These are phyloP conservation scores for Tetranychus truncatus DNA, from an alignment of 2,888 invertebrate species.

Conservation along the genomic window DNA sequence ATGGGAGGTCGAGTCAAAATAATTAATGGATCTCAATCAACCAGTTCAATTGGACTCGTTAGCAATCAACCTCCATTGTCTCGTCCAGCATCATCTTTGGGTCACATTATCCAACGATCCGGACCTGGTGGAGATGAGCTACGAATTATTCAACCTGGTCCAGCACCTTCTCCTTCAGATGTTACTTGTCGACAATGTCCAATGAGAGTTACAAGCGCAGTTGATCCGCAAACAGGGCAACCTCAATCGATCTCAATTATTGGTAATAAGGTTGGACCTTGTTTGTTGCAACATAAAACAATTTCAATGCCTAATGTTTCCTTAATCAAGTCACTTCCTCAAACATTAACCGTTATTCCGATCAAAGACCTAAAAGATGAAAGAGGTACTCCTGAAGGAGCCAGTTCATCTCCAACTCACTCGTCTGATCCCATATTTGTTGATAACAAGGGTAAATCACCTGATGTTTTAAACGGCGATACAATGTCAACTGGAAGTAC, in stretches of 20 bases:
- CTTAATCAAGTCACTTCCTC: slow-evolving; percentile 6
- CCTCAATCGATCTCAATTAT: neutral
- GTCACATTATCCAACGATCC: slow-evolving; percentile 3
- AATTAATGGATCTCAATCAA: neutral
- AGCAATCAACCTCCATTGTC: neutral
- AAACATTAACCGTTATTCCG: neutral
- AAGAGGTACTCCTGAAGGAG: slow-evolving; percentile 54
- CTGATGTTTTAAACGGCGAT: neutral
- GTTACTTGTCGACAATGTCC: neutral
- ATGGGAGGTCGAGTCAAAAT: neutral
- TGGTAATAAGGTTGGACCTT: neutral
- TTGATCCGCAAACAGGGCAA: neutral
- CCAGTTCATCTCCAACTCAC: slow-evolving; percentile 47
- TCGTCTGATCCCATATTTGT: slow-evolving; percentile 22
- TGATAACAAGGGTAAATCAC: slow-evolving; percentile 10
- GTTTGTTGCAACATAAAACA: slow-evolving; percentile 12
- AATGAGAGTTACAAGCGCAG: neutral
- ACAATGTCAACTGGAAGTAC: neutral
- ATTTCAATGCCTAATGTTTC: slow-evolving; percentile 16
- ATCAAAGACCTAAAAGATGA: slow-evolving; percentile 38
- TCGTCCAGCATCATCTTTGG: slow-evolving; percentile 6
- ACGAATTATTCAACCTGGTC: neutral
- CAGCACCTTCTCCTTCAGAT: neutral
- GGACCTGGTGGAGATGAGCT: neutral
- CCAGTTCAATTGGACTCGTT: neutral